Conservation (phyloP, 2,888 invertebrate species). For the Monopis laevigella region DNA sequence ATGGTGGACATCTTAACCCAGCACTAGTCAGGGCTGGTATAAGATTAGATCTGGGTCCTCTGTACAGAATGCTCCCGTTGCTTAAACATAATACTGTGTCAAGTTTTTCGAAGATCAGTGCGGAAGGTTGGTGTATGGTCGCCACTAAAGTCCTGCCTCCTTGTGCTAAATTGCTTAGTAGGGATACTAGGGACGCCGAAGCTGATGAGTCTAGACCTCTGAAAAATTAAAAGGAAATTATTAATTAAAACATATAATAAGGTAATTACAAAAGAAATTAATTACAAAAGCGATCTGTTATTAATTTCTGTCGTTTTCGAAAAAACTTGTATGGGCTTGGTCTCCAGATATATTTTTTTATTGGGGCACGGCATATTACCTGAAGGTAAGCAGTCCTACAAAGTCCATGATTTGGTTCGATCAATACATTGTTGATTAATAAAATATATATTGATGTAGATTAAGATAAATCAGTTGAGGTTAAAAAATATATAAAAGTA, state of each 20-base stretch:
- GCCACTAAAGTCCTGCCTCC: constrained; percentile 91
- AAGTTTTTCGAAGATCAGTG: constrained; percentile 91
- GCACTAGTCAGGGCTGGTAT: constrained; percentile 81
- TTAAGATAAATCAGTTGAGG: no score
- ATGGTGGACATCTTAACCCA: constrained; percentile 85
- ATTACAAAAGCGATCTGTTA: no score
- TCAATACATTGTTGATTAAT: no score
- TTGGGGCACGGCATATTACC: no score
- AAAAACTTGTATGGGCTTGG: no score
- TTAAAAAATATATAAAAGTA: no score
- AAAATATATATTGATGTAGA: no score
- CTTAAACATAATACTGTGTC: constrained; percentile 88
- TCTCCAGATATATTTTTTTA: no score
- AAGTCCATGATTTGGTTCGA: no score
- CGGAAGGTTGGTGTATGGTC: constrained; percentile 95
- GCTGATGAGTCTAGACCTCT: constrained; percentile 92
- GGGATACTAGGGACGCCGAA: constrained; percentile 82
- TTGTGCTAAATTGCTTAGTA: constrained; percentile 82
- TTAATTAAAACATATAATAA: not conserved
- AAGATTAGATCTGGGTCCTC: constrained; percentile 77
- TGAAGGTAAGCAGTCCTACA: no score
- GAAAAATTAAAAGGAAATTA: constrained; percentile 25
- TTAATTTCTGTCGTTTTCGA: no score
- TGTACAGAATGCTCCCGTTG: constrained; percentile 84
- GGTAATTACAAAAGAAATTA: no score